phyloP scores from a whole-genome alignment of 2,797 vertebrate species.

The Micrastur ruficollis region DNA sequence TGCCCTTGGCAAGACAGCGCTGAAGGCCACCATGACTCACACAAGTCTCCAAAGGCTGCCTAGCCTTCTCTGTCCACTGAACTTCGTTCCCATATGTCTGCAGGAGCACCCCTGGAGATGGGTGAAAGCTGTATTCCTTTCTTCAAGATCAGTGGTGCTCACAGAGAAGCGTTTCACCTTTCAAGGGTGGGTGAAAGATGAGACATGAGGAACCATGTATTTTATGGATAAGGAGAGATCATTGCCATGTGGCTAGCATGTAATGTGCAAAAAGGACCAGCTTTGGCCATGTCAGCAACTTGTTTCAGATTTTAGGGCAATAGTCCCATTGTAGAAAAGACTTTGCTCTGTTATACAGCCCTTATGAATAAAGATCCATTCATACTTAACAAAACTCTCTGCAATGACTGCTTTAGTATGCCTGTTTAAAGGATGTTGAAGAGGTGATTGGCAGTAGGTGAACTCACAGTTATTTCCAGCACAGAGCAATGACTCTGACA shows the following conservation, averaged over 20 bases:
- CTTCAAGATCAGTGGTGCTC: background rate
- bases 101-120: background rate
- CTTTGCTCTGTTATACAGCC: background rate
- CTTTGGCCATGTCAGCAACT: background rate
- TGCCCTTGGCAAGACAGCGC: background rate
- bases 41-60: background rate
- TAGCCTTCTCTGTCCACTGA: background rate
- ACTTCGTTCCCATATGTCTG: background rate
- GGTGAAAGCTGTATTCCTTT: background rate
- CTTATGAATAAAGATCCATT: background rate
- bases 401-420: too few relatives aligned
- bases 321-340: background rate
- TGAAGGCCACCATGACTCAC: background rate
- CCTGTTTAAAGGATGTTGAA: background rate
- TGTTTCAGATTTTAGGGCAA: background rate
- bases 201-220: background rate
- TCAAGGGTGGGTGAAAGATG: background rate
- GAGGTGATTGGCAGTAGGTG: background rate
- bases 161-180: background rate
- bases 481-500: background rate
- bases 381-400: background rate
- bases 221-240: background rate
- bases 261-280: background rate
- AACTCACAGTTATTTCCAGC: background rate
- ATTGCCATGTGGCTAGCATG: background rate